Conservation (phyloP, 2,113 vertebrate genomes). For the Zosterops japonicus region DNA sequence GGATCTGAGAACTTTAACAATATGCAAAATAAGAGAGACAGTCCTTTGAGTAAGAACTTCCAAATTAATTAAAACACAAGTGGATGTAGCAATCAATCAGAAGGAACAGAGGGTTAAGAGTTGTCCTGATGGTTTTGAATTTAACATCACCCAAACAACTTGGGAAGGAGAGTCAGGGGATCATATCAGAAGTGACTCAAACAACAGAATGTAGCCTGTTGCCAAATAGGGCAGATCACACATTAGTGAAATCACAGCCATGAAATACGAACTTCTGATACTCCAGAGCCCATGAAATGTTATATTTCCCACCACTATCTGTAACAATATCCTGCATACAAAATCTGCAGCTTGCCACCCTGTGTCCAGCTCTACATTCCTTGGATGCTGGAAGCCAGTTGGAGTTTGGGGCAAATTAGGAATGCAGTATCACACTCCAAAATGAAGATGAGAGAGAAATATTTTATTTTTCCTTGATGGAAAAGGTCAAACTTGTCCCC, state of each 20-base stretch:
- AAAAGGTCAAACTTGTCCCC: conserved; percentile 57
- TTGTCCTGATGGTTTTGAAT: background rate
- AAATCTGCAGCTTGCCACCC: conserved; percentile 34
- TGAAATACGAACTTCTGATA: background rate
- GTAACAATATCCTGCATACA: background rate
- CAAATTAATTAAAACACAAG: background rate
- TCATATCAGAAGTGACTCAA: background rate
- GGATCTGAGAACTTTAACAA: background rate
- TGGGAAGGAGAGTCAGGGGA: background rate
- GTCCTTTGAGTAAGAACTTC: background rate
- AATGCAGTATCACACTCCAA: conserved; percentile 38
- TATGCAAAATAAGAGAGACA: background rate
- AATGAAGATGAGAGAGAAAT: conserved; percentile 45
- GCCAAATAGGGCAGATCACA: conserved; percentile 8
- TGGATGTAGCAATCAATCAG: background rate
- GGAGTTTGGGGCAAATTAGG: conserved; percentile 48
- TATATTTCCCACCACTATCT: conserved; percentile 14
- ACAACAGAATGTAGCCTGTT: background rate
- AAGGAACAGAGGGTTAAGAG: background rate
- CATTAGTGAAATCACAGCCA: background rate
- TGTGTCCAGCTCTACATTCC: conserved; percentile 13
- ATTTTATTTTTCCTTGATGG: conserved; percentile 45
- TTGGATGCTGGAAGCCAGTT: conserved; percentile 7
- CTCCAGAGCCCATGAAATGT: background rate
- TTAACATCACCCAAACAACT: background rate